A percentile compares a stretch with the other conserved stretches of the same genome.
Conservation (phyloP, 2,797 vertebrate species). For the Takifugu ocellatus region DNA sequence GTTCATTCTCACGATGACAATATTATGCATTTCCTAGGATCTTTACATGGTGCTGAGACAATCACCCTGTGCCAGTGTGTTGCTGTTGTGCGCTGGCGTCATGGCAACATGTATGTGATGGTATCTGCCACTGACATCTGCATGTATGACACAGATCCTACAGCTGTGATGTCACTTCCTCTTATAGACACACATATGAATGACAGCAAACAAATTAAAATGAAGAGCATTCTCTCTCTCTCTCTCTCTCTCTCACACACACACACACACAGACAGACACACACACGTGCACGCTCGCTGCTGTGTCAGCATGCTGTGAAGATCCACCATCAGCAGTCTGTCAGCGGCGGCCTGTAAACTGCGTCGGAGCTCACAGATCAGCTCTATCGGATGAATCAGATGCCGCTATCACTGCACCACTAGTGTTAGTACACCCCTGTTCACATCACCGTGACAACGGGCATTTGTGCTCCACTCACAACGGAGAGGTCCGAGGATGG, state of each 20-base stretch:
- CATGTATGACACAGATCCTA: background rate
- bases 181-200: background rate
- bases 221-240: background rate
- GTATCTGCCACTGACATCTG: background rate
- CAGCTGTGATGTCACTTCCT: constrained; percentile 24
- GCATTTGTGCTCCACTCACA: background rate
- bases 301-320: constrained; percentile 41
- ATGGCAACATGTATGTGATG: background rate
- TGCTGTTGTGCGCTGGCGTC: background rate
- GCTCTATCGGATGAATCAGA: constrained; percentile 19
- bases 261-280: constrained; percentile 13
- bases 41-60: too few species aligned
- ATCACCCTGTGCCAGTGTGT: background rate
- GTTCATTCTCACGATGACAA: too few species aligned
- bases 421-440: background rate
- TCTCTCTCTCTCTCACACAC: background rate
- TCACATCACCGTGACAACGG: background rate
- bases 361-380: constrained; percentile 40
- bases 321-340: constrained; percentile 47
- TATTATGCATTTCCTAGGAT: too few species aligned
- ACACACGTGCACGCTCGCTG: constrained; percentile 7
- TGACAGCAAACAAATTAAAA: constrained; percentile 3
- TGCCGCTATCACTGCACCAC: background rate
- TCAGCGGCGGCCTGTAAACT: constrained; percentile 30
- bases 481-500: background rate